These are phyloP conservation scores for Kradibia gibbosae DNA, from an alignment of 1,140 invertebrate genomes.

Conservation along the genomic window DNA sequence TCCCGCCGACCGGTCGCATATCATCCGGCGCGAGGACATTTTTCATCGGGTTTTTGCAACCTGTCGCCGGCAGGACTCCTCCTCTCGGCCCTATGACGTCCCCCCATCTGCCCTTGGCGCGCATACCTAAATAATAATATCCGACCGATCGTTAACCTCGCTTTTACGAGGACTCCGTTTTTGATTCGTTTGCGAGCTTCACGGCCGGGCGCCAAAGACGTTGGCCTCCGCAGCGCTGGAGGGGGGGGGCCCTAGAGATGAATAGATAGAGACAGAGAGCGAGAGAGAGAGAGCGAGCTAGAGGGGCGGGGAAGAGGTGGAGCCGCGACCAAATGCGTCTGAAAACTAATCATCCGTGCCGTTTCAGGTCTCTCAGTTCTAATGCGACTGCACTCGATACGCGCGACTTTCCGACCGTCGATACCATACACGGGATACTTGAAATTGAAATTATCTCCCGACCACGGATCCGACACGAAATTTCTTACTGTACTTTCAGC, in stretches of 20 bases:
- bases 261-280: no score
- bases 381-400: neutral
- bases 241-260: no score
- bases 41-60: neutral
- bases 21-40: neutral
- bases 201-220: no score
- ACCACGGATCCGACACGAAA: neutral
- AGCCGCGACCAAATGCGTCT: no score
- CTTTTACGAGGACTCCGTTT: no score
- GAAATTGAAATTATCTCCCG: neutral
- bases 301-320: neutral
- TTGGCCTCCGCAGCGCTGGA: no score
- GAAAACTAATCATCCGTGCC: neutral
- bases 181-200: no score
- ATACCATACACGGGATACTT: neutral
- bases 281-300: neutral
- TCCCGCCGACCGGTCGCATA: neutral
- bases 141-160: no score
- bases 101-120: no score
- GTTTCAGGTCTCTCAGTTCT: neutral
- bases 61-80: neutral
- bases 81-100: no score
- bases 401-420: neutral
- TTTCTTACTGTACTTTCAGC: constrained; percentile 3
- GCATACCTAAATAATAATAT: no score